A percentile compares a stretch with the other conserved stretches of the same genome.
Evolutionary conservation across 2,888 invertebrate species (phyloP).

Genomic region (Drosophila neutralis): DNA sequence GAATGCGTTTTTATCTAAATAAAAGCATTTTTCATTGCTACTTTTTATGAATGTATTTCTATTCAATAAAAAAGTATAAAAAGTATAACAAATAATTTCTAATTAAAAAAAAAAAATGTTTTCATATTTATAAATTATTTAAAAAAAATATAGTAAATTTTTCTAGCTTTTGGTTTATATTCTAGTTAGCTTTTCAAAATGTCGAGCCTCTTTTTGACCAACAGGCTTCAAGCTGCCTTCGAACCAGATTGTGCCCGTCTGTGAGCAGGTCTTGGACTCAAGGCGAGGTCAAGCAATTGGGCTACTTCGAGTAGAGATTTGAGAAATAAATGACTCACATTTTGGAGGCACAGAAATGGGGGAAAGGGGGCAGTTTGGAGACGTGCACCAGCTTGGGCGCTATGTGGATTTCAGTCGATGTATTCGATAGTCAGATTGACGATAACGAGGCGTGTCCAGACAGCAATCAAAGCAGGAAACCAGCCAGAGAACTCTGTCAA

Average conservation of each 20-base stretch:
- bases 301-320: conserved; percentile 62
- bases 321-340: conserved; percentile 77
- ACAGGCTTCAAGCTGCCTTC: conserved; percentile 90
- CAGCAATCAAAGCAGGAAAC: conserved; percentile 70
- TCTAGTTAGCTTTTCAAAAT: background rate
- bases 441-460: conserved; percentile 79
- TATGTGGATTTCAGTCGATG: too few relatives aligned
- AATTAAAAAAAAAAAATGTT: background rate
- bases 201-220: background rate
- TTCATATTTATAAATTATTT: background rate
- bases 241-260: conserved; percentile 88
- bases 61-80: background rate
- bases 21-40: background rate
- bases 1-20: background rate
- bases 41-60: background rate
- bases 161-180: background rate
- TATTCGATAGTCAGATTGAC: conserved; percentile 62
- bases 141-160: background rate
- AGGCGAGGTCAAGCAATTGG: conserved; percentile 78
- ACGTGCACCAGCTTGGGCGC: too few relatives aligned
- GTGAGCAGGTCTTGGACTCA: conserved; percentile 88
- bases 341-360: conserved; percentile 58
- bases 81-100: background rate
- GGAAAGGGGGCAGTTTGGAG: conserved; percentile 85
- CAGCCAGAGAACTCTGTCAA: conserved; percentile 80